Evolutionary conservation across 2,113 vertebrate species (phyloP).

Genomic region (Sphaerodactylus townsendi): DNA sequence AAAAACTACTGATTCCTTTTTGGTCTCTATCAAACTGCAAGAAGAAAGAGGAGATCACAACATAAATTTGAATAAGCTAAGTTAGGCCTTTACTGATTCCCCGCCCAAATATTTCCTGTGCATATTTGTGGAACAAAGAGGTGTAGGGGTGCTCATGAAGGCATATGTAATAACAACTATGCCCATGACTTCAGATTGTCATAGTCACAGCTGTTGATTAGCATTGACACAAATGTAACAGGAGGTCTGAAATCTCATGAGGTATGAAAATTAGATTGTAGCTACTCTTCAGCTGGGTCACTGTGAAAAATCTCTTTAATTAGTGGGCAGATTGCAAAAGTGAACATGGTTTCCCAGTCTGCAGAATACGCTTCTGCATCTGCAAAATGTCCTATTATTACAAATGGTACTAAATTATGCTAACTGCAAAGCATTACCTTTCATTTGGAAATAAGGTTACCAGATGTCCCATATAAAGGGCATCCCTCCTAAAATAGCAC

Average conservation of each 20-base stretch:
- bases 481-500: background rate
- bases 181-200: too few species aligned
- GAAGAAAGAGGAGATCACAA: background rate
- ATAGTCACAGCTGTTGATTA: background rate
- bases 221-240: background rate
- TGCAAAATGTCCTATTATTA: too few species aligned
- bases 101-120: background rate
- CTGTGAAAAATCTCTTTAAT: background rate
- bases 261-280: background rate
- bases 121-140: background rate
- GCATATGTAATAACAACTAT: background rate
- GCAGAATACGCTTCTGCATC: background rate
- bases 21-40: background rate
- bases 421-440: background rate
- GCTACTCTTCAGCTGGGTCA: background rate
- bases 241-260: background rate
- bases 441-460: conserved; percentile 4
- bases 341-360: background rate
- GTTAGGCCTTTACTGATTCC: background rate
- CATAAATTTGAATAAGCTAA: background rate
- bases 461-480: background rate
- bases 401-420: background rate
- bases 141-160: too few species aligned
- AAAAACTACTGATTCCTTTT: background rate
- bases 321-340: background rate